Evolutionary conservation across 2,797 vertebrate genomes (phyloP).

Genomic region (Nannoperca australis): DNA sequence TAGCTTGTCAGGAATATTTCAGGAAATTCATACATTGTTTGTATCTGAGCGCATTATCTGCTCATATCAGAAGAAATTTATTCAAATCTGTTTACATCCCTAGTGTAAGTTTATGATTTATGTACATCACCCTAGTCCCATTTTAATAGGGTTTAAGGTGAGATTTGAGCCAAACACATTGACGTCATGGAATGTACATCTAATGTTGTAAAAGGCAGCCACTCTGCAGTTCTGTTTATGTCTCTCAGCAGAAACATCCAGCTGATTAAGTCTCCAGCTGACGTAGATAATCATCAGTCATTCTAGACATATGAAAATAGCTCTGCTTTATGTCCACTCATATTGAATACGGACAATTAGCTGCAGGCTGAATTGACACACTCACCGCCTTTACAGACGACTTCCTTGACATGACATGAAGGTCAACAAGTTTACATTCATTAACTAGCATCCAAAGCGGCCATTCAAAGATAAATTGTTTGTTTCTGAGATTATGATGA

Average conservation of each 20-base stretch:
- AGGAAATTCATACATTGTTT: too few relatives aligned
- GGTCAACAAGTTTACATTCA: conserved; percentile 51
- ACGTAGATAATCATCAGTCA: conserved; percentile 49
- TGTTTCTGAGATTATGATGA: conserved; percentile 48
- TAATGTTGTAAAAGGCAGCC: conserved; percentile 13
- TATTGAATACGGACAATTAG: conserved; percentile 19
- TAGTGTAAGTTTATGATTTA: not conserved
- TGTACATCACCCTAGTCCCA: not conserved
- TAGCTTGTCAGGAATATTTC: too few relatives aligned
- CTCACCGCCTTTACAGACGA: conserved; percentile 50
- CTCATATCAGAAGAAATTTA: not conserved
- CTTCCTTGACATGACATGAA: conserved; percentile 55
- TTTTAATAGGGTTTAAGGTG: conserved; percentile 9
- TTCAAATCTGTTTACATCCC: not conserved
- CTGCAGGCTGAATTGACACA: conserved; percentile 31
- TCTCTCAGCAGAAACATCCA: conserved; percentile 15
- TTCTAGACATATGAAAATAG: conserved; percentile 47
- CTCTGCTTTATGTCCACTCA: conserved; percentile 28
- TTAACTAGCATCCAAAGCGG: conserved; percentile 24
- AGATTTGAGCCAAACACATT: conserved; percentile 28
- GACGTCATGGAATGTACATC: conserved; percentile 13
- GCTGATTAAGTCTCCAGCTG: conserved; percentile 37
- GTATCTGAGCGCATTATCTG: not conserved
- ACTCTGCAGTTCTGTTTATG: conserved; percentile 29
- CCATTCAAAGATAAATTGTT: conserved; percentile 35